Percentiles rank a stretch among this genome's conserved stretches.
Conservation (phyloP, 2,797 vertebrate species). For the Hemitrygon akajei region DNA sequence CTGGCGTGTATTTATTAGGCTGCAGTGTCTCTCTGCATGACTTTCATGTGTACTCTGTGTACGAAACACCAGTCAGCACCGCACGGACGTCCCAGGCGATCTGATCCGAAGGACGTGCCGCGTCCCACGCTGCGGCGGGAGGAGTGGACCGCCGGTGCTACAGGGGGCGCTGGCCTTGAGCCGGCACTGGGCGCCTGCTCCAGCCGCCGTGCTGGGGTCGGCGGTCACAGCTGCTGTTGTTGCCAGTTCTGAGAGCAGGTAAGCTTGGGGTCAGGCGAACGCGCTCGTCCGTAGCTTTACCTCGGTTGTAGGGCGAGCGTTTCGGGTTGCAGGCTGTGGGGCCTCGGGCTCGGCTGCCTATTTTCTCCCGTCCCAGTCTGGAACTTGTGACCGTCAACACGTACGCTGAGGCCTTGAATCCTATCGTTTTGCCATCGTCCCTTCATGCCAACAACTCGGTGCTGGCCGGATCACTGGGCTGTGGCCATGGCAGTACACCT, state of each 20-base stretch:
- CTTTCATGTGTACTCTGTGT: too few species aligned
- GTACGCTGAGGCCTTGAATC: neutral
- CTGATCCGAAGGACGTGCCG: too few species aligned
- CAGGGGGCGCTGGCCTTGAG: conserved; percentile 37
- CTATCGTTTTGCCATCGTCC: too few species aligned
- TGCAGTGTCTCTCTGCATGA: too few species aligned
- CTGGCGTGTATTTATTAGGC: too few species aligned
- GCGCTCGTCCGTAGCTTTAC: neutral
- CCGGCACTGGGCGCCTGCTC: neutral
- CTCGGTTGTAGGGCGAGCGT: neutral
- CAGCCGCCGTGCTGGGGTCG: neutral
- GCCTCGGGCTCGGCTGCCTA: neutral
- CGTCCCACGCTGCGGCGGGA: too few species aligned
- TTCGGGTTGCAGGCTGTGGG: neutral
- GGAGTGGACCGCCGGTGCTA: conserved; percentile 27
- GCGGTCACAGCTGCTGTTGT: conserved; percentile 29
- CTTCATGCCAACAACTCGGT: too few species aligned
- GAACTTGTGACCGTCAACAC: conserved; percentile 36
- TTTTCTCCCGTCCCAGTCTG: neutral
- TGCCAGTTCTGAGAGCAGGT: conserved; percentile 25
- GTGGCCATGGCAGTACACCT: too few species aligned
- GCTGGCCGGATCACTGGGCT: too few species aligned
- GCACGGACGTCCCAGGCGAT: too few species aligned
- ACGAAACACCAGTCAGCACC: too few species aligned
- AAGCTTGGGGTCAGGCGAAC: neutral